These are phyloP conservation scores for Charadrius vociferus DNA, from an alignment of 2,113 vertebrate genomes.

Conservation along the genomic window DNA sequence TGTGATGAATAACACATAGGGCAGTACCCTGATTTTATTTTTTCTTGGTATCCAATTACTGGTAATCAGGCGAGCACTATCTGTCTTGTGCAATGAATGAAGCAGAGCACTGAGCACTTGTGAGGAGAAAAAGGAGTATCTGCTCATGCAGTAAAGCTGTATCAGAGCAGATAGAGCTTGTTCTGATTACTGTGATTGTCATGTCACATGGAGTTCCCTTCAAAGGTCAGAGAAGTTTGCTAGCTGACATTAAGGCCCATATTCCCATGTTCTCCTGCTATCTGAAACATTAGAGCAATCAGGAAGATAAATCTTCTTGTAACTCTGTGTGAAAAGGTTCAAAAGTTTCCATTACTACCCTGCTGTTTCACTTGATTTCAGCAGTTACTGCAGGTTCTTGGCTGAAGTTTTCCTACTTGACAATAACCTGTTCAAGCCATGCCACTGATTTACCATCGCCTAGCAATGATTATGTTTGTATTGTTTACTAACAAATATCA, in stretches of 20 bases:
- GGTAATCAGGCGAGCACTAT: not conserved
- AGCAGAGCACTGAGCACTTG: not conserved
- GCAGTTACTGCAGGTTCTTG: not conserved
- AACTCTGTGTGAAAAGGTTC: not conserved
- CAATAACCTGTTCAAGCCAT: not conserved
- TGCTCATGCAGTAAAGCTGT: not conserved
- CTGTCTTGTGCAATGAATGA: not conserved
- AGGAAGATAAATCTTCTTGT: constrained; percentile 21
- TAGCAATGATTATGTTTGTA: not conserved
- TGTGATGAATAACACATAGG: not conserved
- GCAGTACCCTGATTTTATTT: not conserved
- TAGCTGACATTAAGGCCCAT: not conserved
- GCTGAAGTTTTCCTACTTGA: not conserved
- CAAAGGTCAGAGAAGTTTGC: constrained; percentile 15
- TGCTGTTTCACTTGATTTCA: constrained; percentile 12
- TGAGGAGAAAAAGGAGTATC: not conserved
- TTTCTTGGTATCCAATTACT: not conserved
- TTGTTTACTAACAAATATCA: constrained; percentile 48
- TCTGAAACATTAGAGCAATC: constrained; percentile 24
- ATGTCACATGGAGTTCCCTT: not conserved
- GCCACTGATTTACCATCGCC: not conserved
- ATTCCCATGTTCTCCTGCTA: not conserved
- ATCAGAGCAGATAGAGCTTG: not conserved
- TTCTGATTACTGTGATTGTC: constrained; percentile 9
- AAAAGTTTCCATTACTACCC: constrained; percentile 29